Conservation (phyloP, 1,140 invertebrate species). For the Mya arenaria region DNA sequence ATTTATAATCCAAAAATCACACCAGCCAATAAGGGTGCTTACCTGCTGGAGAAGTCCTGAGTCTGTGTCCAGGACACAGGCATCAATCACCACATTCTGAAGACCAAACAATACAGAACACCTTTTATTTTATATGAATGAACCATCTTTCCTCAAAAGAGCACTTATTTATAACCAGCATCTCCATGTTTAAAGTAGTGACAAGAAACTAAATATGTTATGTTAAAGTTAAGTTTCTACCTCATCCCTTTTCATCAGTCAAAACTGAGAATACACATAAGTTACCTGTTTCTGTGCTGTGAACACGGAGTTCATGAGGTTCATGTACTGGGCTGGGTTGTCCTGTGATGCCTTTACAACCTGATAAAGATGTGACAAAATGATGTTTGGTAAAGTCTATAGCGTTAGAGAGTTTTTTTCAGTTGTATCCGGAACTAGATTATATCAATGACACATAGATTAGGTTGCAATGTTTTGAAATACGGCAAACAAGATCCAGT, state of each 20-base stretch:
- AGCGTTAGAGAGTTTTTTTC: background rate
- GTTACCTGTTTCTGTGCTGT: slow-evolving; percentile 92
- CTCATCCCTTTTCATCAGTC: no score
- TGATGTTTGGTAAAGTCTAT: background rate
- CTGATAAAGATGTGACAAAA: slow-evolving; percentile 50
- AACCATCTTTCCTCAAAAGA: no score
- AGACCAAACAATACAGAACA: slow-evolving; percentile 41
- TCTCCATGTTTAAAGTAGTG: no score
- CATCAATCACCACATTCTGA: slow-evolving; percentile 94
- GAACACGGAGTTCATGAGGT: slow-evolving; percentile 99
- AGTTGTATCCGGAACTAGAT: no score
- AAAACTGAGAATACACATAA: no score
- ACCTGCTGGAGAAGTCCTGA: slow-evolving; percentile 95
- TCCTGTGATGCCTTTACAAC: slow-evolving; percentile 93
- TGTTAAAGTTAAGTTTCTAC: no score
- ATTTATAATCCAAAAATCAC: background rate
- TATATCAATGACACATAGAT: no score
- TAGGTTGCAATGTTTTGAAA: no score
- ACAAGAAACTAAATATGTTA: no score
- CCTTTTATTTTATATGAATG: no score
- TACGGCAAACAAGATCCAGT: no score
- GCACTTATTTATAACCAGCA: no score
- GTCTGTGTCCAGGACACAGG: slow-evolving; percentile 95
- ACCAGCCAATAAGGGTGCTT: slow-evolving; percentile 11
- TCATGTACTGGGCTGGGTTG: slow-evolving; percentile 95